Base-by-base conservation (phyloP, 2,113 vertebrate genomes). In the Phainopepla nitens region DNA sequence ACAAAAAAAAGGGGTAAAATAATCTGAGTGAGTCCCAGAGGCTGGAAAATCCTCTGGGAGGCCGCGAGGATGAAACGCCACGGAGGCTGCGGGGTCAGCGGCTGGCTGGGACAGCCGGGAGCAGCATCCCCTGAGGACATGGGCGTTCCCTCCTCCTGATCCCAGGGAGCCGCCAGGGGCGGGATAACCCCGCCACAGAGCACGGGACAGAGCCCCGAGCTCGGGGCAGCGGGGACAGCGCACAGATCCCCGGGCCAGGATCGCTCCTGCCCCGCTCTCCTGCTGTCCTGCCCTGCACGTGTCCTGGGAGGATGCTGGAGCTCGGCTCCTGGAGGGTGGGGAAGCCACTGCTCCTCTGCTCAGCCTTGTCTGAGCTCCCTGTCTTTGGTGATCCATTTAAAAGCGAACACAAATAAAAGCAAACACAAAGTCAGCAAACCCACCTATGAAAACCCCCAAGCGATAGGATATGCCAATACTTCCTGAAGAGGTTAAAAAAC, bases 361-460 rank as follows among this genome's bases (percentile, higher is more conserved):
- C 66, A 88, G 96, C 92, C 93, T 89, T 60, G 85, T 53, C 11
- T 18, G 18, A 81, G 14, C 65, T 71, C 71, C 42, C 87, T 77
- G 71, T 98, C 98, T 98, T 98, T 98, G 98, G 98, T 97, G 97
- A 97, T 96, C 94, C 92, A 42, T 96, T 93, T 79, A 92, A 94
- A 97, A 97, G 89, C 11, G 11, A 50, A 11, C n/a, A 60, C 33
- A 41, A 76, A 49, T 9, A 39, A 54, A 89, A 90, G 72, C 88
- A 62, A 96, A 96, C 93, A 94, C 92, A 89, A 97, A 64, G 87
- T 97, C 97, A 97, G 95, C 89, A 97, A 98, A 98, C 95, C 64
- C 97, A 97, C 91, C 95, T 97, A 98, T 66, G 24, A 77, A 94
- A 97, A 97, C 97, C 75, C 47, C 88, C 35, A 95, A 97, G 97